These are phyloP conservation scores for Ophonus ardosiacus DNA, from an alignment of 2,888 invertebrate species.

Conservation along the genomic window DNA sequence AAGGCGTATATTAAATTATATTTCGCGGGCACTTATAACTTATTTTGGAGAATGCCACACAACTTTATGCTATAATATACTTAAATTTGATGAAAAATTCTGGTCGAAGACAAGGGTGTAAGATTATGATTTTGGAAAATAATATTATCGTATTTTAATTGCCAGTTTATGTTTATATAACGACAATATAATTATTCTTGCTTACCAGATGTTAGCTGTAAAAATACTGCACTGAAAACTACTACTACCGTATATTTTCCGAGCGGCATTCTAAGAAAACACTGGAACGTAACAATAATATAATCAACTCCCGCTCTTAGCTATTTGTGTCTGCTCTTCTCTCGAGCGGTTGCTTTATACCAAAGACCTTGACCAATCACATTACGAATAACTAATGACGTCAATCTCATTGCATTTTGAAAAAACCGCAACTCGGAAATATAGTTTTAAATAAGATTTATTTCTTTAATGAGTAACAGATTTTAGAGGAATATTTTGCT, in stretches of 20 bases:
- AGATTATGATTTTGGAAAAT: no score
- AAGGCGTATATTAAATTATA: no score
- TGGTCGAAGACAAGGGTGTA: no score
- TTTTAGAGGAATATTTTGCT: neutral
- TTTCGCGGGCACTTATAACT: no score
- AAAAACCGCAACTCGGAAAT: slow-evolving; percentile 2
- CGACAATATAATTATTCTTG: neutral
- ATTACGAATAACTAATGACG: slow-evolving; percentile 42
- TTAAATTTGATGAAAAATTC: no score
- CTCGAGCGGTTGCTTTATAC: slow-evolving; percentile 50
- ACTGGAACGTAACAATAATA: slow-evolving; percentile 4
- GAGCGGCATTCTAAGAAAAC: slow-evolving; percentile 3
- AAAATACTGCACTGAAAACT: slow-evolving; percentile 10
- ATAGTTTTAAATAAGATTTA: neutral
- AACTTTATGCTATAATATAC: no score
- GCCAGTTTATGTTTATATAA: neutral
- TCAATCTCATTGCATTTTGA: slow-evolving; percentile 49
- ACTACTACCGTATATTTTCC: neutral
- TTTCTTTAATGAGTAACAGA: neutral
- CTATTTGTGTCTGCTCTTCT: slow-evolving; percentile 30
- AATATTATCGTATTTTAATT: no score
- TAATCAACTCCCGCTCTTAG: slow-evolving; percentile 42
- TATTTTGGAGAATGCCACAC: no score
- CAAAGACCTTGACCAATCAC: slow-evolving; percentile 57
- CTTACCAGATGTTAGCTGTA: neutral